Conservation (phyloP, 2,113 vertebrate genomes). For the Noctilio leporinus region DNA sequence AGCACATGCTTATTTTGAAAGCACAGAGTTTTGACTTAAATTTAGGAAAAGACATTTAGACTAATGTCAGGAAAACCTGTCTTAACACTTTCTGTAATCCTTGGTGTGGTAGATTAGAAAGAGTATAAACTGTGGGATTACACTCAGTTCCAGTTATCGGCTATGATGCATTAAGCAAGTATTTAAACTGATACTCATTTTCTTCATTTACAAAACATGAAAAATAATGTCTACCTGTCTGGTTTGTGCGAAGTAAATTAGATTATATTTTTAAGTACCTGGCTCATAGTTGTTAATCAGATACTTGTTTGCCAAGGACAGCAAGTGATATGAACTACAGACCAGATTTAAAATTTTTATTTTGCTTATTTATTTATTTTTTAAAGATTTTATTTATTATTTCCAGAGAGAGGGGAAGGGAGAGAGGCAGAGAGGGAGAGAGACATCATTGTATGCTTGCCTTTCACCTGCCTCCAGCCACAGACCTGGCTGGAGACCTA, state of each 20-base stretch:
- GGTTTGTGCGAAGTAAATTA: neutral
- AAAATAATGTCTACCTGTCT: neutral
- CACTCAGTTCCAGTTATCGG: neutral
- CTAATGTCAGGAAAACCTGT: neutral
- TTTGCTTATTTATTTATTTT: no score
- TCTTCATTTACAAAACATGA: constrained; percentile 4
- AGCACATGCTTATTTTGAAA: constrained; percentile 12
- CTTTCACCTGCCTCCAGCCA: no score
- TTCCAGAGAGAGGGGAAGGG: no score
- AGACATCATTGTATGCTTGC: no score
- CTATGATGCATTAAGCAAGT: neutral
- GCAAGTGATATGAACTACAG: neutral
- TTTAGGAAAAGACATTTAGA: neutral
- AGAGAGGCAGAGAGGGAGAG: no score
- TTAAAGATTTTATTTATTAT: no score
- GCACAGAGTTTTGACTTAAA: constrained; percentile 12
- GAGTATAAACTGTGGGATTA: neutral
- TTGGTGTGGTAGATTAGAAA: neutral
- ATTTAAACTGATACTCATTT: neutral
- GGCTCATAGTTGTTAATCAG: neutral
- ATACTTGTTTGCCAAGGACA: neutral
- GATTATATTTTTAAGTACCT: neutral
- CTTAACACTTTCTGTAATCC: neutral
- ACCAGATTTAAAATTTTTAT: no score
- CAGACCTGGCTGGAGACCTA: no score